Base-by-base conservation (phyloP, 2,888 invertebrate species). In the Eurytoma californica region DNA sequence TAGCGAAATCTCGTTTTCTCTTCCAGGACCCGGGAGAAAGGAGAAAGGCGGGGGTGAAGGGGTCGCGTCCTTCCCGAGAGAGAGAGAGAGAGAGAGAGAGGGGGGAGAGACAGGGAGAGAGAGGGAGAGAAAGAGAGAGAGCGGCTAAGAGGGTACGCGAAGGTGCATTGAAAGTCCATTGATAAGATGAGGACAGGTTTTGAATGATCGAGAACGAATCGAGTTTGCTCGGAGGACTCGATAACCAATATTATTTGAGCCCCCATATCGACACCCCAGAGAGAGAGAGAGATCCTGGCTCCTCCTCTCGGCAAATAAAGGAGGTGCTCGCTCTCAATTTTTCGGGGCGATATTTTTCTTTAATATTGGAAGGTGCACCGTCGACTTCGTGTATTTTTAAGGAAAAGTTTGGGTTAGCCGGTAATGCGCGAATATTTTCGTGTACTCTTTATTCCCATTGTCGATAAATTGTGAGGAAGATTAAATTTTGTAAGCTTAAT, bases 161-260 rank as follows among this genome's bases (percentile, higher is more conserved):
- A 39, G 66, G 20, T 51, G 61, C 28, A 57, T 66, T 57, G 53
- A 68, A 61, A 76, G 60, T 63, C 51, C 75, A 57, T 70, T 65
- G 77, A 77, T 65, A 55, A 60, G 20, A n/a, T 18, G 28, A 51
- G 13, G 18, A 67, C 18, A 5, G 53, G 39, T 39, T 14, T 30
- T 55, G 65, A 73, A 73, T 65, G 73, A 55, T 73, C 61, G 60
- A 68, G 68, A 63, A 55, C 55, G 57, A 61, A 61, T 65, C 24
- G 65, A 49, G 51, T 76, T 61, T 63, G 47, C 58, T 58, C 49
- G 49, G 28, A 65, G 18, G 24, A 49, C 30, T 58, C 58, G 47
- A 66, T 65, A 70, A 65, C 65, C 70, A 70, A 77, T 66, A 70
- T 77, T 70, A 68, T 68, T 61, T 24, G 72, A 72, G 47, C 14